A percentile compares a stretch with the other conserved stretches of the same genome.
These are phyloP conservation scores for Microtus ochrogaster DNA, from an alignment of 2,113 vertebrate species.

Conservation along the genomic window DNA sequence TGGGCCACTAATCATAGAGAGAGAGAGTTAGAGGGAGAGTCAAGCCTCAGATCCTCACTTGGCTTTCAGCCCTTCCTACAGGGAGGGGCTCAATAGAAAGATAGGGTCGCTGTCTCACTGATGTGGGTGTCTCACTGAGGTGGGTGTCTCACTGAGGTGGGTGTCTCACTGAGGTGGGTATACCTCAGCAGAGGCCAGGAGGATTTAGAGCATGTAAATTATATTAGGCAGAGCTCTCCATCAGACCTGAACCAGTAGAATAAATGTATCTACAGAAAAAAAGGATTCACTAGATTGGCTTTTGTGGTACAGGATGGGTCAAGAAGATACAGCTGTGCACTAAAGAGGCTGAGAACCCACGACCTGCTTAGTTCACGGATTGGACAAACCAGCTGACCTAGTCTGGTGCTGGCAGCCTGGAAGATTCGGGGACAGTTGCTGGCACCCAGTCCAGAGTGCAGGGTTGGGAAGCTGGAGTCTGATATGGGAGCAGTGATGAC, in stretches of 20 bases:
- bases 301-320: background rate
- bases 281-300: background rate
- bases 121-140: no score
- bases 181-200: no score
- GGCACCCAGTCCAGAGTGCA: background rate
- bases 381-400: background rate
- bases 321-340: no score
- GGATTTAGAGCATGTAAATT: background rate
- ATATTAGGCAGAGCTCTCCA: no score
- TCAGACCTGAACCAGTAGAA: background rate
- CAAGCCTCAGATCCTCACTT: accelerated
- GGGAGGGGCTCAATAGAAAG: background rate
- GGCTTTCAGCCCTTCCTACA: background rate
- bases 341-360: background rate
- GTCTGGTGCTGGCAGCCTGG: background rate
- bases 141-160: no score
- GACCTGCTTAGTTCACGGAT: no score
- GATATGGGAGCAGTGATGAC: background rate
- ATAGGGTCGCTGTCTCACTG: no score
- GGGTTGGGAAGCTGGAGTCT: background rate
- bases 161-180: no score
- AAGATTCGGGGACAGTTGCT: background rate
- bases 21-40: accelerated
- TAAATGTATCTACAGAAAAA: background rate
- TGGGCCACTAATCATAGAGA: accelerated